phyloP scores from a whole-genome alignment of 2,797 vertebrate genomes.

The Sebastes baramenuke region DNA sequence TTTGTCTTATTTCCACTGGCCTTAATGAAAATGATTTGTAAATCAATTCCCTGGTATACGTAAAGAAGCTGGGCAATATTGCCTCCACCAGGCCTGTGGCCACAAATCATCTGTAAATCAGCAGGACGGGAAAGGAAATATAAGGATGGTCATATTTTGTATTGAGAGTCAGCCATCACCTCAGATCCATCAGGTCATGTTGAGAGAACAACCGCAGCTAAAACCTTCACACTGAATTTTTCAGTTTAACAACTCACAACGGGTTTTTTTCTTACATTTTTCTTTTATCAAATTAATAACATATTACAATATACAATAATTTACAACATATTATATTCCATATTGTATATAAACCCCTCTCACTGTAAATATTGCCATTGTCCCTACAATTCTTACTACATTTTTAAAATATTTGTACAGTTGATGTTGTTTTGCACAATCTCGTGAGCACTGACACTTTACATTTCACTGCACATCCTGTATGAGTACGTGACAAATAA shows the following conservation, averaged over 20 bases:
- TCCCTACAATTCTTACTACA: no score
- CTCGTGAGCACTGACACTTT: no score
- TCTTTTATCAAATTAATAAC: background rate
- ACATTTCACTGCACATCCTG: no score
- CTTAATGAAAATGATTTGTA: slow-evolving; percentile 66
- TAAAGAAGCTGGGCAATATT: slow-evolving; percentile 53
- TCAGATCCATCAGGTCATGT: background rate
- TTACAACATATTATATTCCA: no score
- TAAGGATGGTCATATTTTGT: slow-evolving; percentile 10
- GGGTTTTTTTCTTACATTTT: background rate
- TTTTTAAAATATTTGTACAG: no score
- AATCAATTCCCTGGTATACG: slow-evolving; percentile 59
- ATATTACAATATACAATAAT: no score
- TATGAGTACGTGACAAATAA: no score
- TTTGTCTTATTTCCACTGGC: slow-evolving; percentile 65
- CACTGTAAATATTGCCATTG: no score
- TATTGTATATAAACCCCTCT: no score
- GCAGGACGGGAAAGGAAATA: slow-evolving; percentile 9
- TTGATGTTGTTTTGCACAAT: no score
- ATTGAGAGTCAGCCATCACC: slow-evolving; percentile 25
- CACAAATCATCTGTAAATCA: slow-evolving; percentile 57
- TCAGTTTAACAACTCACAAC: background rate
- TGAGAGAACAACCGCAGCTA: background rate
- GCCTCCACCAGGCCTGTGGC: slow-evolving; percentile 34
- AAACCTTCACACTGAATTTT: background rate